These are phyloP conservation scores for Sapajus apella DNA, from an alignment of 2,113 vertebrate genomes.

Conservation along the genomic window DNA sequence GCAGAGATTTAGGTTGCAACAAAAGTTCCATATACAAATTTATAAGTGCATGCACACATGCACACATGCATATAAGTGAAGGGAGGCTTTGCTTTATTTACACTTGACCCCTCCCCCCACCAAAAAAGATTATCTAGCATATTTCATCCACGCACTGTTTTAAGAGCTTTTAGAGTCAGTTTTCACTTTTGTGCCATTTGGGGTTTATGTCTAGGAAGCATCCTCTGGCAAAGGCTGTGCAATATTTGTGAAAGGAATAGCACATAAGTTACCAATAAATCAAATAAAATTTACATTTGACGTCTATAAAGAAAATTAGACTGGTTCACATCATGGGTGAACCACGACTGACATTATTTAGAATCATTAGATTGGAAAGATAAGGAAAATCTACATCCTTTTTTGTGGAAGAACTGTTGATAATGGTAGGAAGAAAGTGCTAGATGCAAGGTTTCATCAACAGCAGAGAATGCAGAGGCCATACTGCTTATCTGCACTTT, in stretches of 20 bases:
- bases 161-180: neutral
- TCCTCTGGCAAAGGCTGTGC: rapidly evolving
- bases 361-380: neutral
- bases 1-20: neutral
- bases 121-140: neutral
- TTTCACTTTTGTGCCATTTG: neutral
- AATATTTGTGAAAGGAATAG: neutral
- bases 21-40: neutral
- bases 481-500: conserved; percentile 47
- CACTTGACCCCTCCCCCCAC: neutral
- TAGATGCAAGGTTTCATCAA: neutral
- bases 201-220: neutral
- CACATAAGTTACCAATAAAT: neutral
- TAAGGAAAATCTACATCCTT: neutral
- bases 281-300: neutral
- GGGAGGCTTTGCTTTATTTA: neutral
- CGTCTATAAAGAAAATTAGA: conserved; percentile 39
- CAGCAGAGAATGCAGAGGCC: neutral
- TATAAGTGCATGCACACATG: neutral
- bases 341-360: conserved; percentile 13
- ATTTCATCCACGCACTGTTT: neutral
- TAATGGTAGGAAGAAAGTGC: neutral
- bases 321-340: neutral
- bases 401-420: neutral
- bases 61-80: neutral